These are phyloP conservation scores for Mongoloraphidia duomilia DNA, from an alignment of 2,888 invertebrate genomes.

Conservation along the genomic window DNA sequence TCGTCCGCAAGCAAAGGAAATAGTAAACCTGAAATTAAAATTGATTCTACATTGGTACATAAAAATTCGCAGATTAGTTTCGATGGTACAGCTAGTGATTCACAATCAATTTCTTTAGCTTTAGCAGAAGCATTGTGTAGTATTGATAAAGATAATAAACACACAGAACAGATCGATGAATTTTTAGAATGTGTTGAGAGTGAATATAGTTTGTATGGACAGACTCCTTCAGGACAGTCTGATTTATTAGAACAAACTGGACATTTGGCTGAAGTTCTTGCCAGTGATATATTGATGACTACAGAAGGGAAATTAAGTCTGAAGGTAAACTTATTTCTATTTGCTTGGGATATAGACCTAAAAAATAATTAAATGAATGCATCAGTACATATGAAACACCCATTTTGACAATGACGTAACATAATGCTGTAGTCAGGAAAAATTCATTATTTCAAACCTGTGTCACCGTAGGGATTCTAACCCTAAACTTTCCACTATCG, in stretches of 20 bases:
- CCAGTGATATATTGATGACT: slow-evolving; percentile 47
- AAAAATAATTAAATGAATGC: too few species aligned
- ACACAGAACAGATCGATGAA: slow-evolving; percentile 55
- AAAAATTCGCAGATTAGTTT: slow-evolving; percentile 18
- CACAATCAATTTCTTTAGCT: slow-evolving; percentile 44
- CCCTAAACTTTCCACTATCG: too few species aligned
- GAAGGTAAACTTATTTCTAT: slow-evolving; percentile 24
- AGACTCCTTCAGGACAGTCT: slow-evolving; percentile 21
- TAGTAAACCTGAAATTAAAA: slow-evolving; percentile 1
- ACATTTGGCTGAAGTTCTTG: slow-evolving; percentile 37
- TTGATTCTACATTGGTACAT: slow-evolving; percentile 7
- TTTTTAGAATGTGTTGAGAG: slow-evolving; percentile 38
- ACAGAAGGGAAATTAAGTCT: slow-evolving; percentile 40
- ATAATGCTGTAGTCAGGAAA: too few species aligned
- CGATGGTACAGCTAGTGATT: slow-evolving; percentile 18
- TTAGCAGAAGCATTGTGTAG: slow-evolving; percentile 65
- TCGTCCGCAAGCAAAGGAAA: slow-evolving; percentile 2
- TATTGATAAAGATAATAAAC: slow-evolving; percentile 66
- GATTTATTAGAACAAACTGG: slow-evolving; percentile 32
- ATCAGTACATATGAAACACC: too few species aligned
- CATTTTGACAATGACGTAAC: too few species aligned
- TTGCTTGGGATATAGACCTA: neutral
- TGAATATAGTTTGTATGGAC: slow-evolving; percentile 19
- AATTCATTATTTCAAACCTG: too few species aligned
- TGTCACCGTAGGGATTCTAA: too few species aligned